Evolutionary conservation across 1,140 invertebrate species (phyloP).

Genomic region (Heliconius hermathena): DNA sequence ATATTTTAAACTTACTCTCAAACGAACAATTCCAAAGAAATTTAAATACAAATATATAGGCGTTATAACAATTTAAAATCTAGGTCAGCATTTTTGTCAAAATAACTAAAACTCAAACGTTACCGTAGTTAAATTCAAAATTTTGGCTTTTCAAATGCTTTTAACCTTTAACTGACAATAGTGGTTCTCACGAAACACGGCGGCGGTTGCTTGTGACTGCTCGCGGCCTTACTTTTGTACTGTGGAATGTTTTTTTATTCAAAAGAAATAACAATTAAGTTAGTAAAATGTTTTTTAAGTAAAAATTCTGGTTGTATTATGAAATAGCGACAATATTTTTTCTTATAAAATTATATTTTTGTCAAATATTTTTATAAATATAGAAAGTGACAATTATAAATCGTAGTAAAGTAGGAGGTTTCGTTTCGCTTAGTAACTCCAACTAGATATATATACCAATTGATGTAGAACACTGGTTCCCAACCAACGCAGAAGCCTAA

Average conservation of each 20-base stretch:
- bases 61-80: background rate
- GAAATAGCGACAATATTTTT: background rate
- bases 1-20: no score
- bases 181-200: background rate
- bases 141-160: background rate
- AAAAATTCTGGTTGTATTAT: background rate
- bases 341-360: background rate
- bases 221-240: background rate
- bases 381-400: background rate
- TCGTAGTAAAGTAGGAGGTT: no score
- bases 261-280: background rate
- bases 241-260: background rate
- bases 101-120: background rate
- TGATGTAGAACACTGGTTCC: no score
- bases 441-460: no score
- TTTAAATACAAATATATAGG: no score
- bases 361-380: background rate
- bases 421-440: no score
- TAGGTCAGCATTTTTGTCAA: background rate
- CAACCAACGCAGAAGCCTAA: no score
- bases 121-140: background rate
- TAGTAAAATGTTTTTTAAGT: background rate
- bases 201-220: background rate
- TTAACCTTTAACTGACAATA: conserved; percentile 1
- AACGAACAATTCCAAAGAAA: no score